phyloP scores from a whole-genome alignment of 2,797 vertebrate genomes.

The Ceyx erithaca region DNA sequence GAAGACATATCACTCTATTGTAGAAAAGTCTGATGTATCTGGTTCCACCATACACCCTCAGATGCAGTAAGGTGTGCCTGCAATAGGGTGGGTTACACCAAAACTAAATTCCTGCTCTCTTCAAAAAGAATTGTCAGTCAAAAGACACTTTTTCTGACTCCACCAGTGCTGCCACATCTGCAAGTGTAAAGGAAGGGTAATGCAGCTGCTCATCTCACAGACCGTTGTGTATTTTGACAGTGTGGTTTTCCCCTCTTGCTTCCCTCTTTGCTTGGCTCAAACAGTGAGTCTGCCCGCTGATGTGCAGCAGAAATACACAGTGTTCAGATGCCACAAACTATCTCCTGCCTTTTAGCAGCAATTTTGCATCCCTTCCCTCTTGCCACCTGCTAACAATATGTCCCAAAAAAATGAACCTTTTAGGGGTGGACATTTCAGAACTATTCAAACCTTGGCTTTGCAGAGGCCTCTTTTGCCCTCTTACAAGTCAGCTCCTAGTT shows the following conservation, averaged over 20 bases:
- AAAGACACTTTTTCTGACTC: neutral
- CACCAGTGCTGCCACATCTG: neutral
- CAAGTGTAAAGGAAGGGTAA: neutral
- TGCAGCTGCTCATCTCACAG: neutral
- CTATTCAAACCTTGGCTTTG: neutral
- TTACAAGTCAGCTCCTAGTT: neutral
- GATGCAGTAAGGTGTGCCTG: neutral
- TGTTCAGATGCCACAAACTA: neutral
- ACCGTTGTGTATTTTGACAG: neutral
- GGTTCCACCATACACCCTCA: neutral
- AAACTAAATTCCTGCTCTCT: neutral
- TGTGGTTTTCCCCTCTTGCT: constrained; percentile 43
- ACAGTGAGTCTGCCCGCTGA: neutral
- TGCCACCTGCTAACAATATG: neutral
- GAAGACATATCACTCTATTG: neutral
- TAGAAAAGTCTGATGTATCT: neutral
- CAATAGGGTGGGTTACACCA: neutral
- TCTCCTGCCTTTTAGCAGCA: constrained; percentile 15
- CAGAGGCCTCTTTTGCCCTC: neutral
- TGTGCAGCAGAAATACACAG: neutral
- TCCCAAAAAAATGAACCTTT: neutral
- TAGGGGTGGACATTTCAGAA: neutral
- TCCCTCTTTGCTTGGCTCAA: constrained; percentile 2
- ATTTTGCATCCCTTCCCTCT: constrained; percentile 2
- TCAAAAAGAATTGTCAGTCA: neutral